These are phyloP conservation scores for Drosophila nikananu DNA, from an alignment of 1,140 invertebrate species.

Conservation along the genomic window DNA sequence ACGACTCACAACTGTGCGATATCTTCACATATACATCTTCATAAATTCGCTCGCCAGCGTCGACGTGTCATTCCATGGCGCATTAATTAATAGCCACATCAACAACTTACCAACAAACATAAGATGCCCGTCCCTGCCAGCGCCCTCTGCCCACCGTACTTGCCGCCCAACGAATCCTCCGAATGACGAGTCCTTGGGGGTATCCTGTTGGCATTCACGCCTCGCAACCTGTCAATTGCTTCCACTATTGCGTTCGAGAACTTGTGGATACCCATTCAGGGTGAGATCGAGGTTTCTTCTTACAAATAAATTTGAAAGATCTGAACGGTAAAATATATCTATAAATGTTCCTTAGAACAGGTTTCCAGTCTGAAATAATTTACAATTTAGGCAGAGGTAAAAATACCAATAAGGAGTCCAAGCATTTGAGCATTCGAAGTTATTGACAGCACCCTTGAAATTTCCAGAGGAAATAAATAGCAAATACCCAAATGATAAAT, in stretches of 20 bases:
- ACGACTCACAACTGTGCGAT: slow-evolving; percentile 13
- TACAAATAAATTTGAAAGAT: not conserved
- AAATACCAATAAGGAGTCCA: not conserved
- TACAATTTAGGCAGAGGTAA: no score
- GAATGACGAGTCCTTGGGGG: slow-evolving; percentile 66
- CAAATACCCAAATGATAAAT: slow-evolving; percentile 83
- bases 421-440: not conserved
- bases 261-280: not conserved
- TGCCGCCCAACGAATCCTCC: slow-evolving; percentile 31
- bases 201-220: slow-evolving; percentile 47
- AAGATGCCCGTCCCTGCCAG: slow-evolving; percentile 32
- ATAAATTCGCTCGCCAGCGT: slow-evolving; percentile 71
- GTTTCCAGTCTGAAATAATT: no score
- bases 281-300: not conserved
- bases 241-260: slow-evolving; percentile 11
- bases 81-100: slow-evolving; percentile 84
- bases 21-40: slow-evolving; percentile 64
- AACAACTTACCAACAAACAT: slow-evolving; percentile 70
- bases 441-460: slow-evolving; percentile 12
- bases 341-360: not conserved
- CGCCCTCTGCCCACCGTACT: not conserved
- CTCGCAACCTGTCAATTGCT: slow-evolving; percentile 70
- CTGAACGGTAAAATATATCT: no score
- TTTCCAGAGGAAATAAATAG: slow-evolving; percentile 67
- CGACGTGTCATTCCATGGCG: slow-evolving; percentile 76